These are phyloP conservation scores for Panurus biarmicus DNA, from an alignment of 2,113 vertebrate species.

Conservation along the genomic window DNA sequence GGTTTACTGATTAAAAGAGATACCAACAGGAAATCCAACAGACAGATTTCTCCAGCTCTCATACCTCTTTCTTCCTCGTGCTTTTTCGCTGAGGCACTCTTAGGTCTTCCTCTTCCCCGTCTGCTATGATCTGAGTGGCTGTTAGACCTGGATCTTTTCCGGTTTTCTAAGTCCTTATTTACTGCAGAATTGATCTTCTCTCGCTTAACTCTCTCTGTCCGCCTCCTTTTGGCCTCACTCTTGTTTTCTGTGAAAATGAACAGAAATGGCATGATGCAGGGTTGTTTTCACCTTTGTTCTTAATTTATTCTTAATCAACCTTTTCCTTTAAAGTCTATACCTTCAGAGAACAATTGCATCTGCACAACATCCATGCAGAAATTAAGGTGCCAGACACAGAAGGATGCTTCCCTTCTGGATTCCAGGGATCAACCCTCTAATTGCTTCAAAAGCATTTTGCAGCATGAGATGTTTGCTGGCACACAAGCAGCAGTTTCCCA, in stretches of 20 bases:
- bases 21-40: background rate
- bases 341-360: background rate
- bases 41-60: background rate
- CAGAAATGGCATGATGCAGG: constrained; percentile 32
- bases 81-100: constrained; percentile 88
- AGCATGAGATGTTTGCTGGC: background rate
- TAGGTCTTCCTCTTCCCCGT: constrained; percentile 89
- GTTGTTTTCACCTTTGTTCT: background rate
- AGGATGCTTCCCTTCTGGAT: background rate
- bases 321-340: background rate
- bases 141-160: constrained; percentile 85
- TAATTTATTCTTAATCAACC: background rate
- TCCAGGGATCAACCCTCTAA: background rate
- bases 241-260: constrained; percentile 81
- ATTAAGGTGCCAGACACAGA: background rate
- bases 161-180: constrained; percentile 88
- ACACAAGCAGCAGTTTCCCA: background rate
- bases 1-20: background rate
- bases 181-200: constrained; percentile 86
- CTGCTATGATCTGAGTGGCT: constrained; percentile 93
- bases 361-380: background rate
- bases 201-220: constrained; percentile 89
- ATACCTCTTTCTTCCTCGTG: constrained; percentile 96
- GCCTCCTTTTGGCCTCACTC: constrained; percentile 87
- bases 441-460: background rate